Evolutionary conservation across 2,888 invertebrate genomes (phyloP).

Genomic region (Brenthis hecate): DNA sequence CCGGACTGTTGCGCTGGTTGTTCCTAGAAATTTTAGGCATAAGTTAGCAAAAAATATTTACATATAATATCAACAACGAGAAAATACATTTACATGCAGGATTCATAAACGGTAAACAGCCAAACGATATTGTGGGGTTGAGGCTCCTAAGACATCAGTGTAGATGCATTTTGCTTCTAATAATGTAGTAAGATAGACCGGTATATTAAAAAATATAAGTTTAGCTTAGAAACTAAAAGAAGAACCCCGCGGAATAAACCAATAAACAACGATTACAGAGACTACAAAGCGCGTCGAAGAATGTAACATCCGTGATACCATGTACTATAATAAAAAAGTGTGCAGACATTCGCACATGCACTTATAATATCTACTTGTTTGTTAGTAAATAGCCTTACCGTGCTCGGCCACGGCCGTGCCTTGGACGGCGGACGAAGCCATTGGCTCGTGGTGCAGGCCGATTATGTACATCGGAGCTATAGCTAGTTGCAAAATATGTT

Average conservation of each 20-base stretch:
- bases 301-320: background rate
- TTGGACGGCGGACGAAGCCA: slow-evolving; percentile 9
- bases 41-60: background rate
- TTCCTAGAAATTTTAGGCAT: background rate
- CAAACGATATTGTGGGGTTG: background rate
- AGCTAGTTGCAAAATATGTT: slow-evolving; percentile 12
- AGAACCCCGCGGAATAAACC: background rate
- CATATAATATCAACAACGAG: background rate
- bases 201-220: background rate
- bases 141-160: background rate
- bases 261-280: background rate
- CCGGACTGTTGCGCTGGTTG: slow-evolving; percentile 6
- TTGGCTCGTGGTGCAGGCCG: slow-evolving; percentile 5
- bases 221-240: background rate
- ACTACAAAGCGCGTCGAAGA: slow-evolving; percentile 1
- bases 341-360: slow-evolving; percentile 8
- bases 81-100: slow-evolving; percentile 7
- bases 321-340: no score
- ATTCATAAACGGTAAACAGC: background rate
- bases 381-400: slow-evolving; percentile 5
- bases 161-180: background rate
- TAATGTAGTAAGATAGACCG: slow-evolving; percentile 17
- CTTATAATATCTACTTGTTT: background rate
- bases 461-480: slow-evolving; percentile 12
- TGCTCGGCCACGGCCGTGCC: slow-evolving; percentile 4